phyloP scores from a whole-genome alignment of 2,113 vertebrate species.

The Trematomus loennbergii region DNA sequence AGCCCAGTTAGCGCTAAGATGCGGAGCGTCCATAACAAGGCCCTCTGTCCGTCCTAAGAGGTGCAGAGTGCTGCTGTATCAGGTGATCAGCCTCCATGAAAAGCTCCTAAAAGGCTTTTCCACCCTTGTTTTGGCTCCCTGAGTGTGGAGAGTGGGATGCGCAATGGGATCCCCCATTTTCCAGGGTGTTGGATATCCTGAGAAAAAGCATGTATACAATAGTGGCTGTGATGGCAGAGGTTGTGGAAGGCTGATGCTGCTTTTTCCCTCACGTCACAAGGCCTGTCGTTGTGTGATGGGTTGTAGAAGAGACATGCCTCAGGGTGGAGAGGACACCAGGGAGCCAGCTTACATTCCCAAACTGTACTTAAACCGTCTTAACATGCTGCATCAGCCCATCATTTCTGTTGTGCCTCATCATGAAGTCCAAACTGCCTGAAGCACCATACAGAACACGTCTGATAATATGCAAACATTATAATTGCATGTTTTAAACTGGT shows the following conservation, averaged over 20 bases:
- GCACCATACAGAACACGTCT: background rate
- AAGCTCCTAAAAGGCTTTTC: slow-evolving; percentile 80
- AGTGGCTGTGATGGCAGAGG: slow-evolving; percentile 80
- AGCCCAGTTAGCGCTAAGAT: slow-evolving; percentile 53
- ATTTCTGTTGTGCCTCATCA: slow-evolving; percentile 24
- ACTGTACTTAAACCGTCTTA: slow-evolving; percentile 46
- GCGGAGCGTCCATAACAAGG: slow-evolving; percentile 66
- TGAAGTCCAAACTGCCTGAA: slow-evolving; percentile 7
- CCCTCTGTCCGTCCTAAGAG: slow-evolving; percentile 71
- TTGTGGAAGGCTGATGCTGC: slow-evolving; percentile 74
- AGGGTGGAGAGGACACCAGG: slow-evolving; percentile 55
- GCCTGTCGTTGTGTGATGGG: slow-evolving; percentile 68
- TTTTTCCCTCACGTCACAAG: slow-evolving; percentile 77
- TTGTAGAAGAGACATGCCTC: slow-evolving; percentile 40
- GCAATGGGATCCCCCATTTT: slow-evolving; percentile 74
- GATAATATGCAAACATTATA: background rate
- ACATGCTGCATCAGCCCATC: slow-evolving; percentile 14
- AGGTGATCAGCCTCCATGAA: slow-evolving; percentile 75
- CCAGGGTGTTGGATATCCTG: slow-evolving; percentile 84
- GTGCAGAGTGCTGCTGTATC: slow-evolving; percentile 77
- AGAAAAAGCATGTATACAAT: slow-evolving; percentile 84
- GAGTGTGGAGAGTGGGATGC: slow-evolving; percentile 67
- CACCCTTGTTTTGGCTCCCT: slow-evolving; percentile 69
- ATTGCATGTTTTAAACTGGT: background rate
- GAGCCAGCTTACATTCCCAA: slow-evolving; percentile 60